phyloP scores from a whole-genome alignment of 2,113 vertebrate genomes.

The Lagopus muta region DNA sequence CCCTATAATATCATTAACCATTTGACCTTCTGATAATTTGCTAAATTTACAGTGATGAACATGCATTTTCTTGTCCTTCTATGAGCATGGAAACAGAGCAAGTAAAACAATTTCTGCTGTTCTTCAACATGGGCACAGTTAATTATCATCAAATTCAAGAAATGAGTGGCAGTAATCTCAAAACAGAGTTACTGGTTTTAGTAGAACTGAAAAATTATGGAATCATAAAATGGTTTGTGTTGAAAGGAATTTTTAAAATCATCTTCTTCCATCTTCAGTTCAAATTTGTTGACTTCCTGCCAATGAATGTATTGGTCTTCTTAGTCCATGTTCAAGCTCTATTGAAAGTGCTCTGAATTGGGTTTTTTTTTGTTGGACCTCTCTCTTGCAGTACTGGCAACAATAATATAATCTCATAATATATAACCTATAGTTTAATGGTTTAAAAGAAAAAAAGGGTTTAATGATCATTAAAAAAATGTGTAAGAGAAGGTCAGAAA shows the following conservation, averaged over 20 bases:
- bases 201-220: neutral
- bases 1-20: neutral
- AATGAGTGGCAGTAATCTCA: neutral
- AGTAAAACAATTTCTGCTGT: neutral
- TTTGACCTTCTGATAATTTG: neutral
- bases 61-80: neutral
- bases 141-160: neutral
- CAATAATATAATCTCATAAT: neutral
- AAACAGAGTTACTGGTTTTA: neutral
- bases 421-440: neutral
- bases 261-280: neutral
- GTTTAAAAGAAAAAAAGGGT: neutral
- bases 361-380: neutral
- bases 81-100: neutral
- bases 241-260: no score
- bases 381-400: neutral
- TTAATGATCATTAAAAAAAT: neutral
- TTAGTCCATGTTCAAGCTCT: neutral
- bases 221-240: no score
- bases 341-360: neutral
- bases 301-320: conserved; percentile 1
- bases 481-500: neutral
- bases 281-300: neutral
- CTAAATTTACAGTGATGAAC: neutral
- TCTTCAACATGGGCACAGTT: neutral